phyloP scores from a whole-genome alignment of 2,888 invertebrate genomes.

The Rambutsinella grinnellia region DNA sequence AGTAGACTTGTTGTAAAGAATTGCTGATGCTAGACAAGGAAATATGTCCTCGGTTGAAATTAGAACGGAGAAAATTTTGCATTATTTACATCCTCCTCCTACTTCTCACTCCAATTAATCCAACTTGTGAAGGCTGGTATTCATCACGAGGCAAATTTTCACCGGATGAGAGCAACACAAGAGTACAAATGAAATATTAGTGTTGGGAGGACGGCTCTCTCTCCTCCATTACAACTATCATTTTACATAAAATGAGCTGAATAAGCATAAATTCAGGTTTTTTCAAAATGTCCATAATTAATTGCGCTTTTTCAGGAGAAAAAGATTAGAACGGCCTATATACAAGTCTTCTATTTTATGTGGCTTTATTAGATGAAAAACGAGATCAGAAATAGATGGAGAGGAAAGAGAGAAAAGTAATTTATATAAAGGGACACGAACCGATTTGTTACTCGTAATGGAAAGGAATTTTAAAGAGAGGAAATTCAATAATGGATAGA shows the following conservation, averaged over 20 bases:
- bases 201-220: neutral
- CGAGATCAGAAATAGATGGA: constrained; percentile 22
- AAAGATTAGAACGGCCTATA: neutral
- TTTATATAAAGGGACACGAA: constrained; percentile 28
- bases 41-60: neutral
- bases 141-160: neutral
- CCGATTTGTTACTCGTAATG: constrained; percentile 26
- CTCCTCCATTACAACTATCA: neutral
- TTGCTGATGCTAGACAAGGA: neutral
- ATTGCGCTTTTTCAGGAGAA: neutral
- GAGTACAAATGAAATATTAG: neutral
- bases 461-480: constrained; percentile 23
- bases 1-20: too few species aligned
- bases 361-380: neutral
- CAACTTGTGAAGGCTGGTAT: neutral
- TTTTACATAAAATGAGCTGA: neutral
- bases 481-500: constrained; percentile 33
- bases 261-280: neutral
- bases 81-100: constrained; percentile 6
- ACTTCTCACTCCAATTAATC: constrained; percentile 11
- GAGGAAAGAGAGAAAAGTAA: constrained; percentile 35
- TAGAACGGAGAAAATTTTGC: neutral
- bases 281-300: neutral
- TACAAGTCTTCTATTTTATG: neutral
- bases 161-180: neutral